Evolutionary conservation across 2,113 vertebrate species (phyloP).

Genomic region (Solea senegalensis): DNA sequence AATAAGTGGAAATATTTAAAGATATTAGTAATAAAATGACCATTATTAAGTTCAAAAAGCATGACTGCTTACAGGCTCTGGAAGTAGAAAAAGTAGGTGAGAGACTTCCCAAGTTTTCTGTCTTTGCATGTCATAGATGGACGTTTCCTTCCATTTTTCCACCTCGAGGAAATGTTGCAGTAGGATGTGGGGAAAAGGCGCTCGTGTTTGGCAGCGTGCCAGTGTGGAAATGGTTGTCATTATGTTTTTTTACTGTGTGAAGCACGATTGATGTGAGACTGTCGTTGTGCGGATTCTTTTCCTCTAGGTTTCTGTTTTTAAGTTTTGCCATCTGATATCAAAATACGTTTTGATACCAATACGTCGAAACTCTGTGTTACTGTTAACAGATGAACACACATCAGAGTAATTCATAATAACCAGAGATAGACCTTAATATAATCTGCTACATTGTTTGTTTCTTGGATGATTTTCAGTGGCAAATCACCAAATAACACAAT

Average conservation of each 20-base stretch:
- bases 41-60: slow-evolving; percentile 13
- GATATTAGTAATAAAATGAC: not conserved
- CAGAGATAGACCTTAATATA: not conserved
- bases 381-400: not conserved
- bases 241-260: slow-evolving; percentile 33
- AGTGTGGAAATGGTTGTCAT: slow-evolving; percentile 29
- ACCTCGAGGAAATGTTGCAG: slow-evolving; percentile 26
- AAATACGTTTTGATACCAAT: not conserved
- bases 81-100: not conserved
- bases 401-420: not conserved
- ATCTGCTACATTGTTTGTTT: not conserved
- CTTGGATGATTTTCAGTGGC: too few relatives aligned
- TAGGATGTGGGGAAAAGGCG: not conserved
- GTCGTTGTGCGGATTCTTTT: not conserved
- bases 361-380: not conserved
- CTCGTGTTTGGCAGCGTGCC: slow-evolving; percentile 3
- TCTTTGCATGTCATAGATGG: slow-evolving; percentile 1
- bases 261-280: slow-evolving; percentile 10
- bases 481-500: too few relatives aligned
- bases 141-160: slow-evolving; percentile 36
- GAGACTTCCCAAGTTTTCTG: not conserved
- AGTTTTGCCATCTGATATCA: slow-evolving; percentile 11
- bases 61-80: not conserved
- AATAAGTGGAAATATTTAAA: slow-evolving; percentile 7
- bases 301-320: not conserved